Percentiles rank a stretch among this genome's conserved stretches.
phyloP scores from a whole-genome alignment of 2,113 vertebrate species.

The Notechis scutatus region DNA sequence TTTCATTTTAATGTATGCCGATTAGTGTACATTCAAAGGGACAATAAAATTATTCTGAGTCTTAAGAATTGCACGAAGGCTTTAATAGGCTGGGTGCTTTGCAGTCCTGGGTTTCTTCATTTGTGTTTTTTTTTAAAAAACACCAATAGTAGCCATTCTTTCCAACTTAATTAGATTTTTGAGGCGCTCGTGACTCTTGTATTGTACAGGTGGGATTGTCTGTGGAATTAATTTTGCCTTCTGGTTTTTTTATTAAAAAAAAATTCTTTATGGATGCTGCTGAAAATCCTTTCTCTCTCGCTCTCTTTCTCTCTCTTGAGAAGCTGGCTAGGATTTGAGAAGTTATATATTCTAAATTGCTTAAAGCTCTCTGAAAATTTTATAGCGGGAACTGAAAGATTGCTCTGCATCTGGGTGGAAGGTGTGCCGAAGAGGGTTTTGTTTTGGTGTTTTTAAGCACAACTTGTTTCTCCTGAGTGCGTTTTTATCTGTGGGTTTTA shows the following conservation, averaged over 20 bases:
- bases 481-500: not conserved
- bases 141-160: slow-evolving; percentile 32
- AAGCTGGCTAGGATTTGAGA: slow-evolving; percentile 39
- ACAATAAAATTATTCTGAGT: too few species aligned
- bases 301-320: not conserved
- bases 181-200: slow-evolving; percentile 13
- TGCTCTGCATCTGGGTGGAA: slow-evolving; percentile 18
- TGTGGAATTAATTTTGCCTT: slow-evolving; percentile 42
- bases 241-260: not conserved
- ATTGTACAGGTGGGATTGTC: slow-evolving; percentile 15
- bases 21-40: too few species aligned
- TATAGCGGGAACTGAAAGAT: slow-evolving; percentile 14
- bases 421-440: not conserved
- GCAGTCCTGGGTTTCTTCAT: slow-evolving; percentile 35
- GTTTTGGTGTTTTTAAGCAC: not conserved
- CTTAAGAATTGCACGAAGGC: slow-evolving; percentile 21
- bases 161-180: slow-evolving; percentile 11
- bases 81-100: slow-evolving; percentile 47
- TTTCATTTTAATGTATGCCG: too few species aligned
- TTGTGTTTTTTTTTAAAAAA: slow-evolving; percentile 20
- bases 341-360: slow-evolving; percentile 26
- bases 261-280: not conserved
- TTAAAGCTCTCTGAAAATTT: slow-evolving; percentile 38
- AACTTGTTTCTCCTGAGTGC: not conserved
- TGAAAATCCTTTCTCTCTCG: not conserved